Evolutionary conservation across 1,140 invertebrate genomes (phyloP), one percentile per base, ranked within the genome.

Genomic region (Brachionus asplanchnoidis): DNA sequence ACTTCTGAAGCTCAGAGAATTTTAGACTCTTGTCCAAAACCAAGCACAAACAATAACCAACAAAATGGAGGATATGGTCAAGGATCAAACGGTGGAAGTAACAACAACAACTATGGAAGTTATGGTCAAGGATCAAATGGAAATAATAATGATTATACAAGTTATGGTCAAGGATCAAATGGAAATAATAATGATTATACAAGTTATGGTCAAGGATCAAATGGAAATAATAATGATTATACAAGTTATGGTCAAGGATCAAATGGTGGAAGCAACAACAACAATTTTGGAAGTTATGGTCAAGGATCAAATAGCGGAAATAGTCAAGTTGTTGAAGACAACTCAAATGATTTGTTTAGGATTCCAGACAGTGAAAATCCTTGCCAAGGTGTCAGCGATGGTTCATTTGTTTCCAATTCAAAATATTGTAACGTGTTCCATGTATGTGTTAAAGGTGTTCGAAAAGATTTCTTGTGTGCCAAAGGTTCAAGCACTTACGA

Each of bases 391-490:
- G 79, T 44, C 7, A 17, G 17, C 11, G 83, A 84, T 73, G 83
- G 70, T 60, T 36, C 40, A 36, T 84, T 75, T 77, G 32, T 84
- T 36, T 14, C 42, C 14, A 53, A 60, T 65, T 12, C 56, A 68
- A 53, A 60, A 36, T 84, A 75, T 26, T 84, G 83, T 56, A 84
- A 84, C 8, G 83, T 77, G 5, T 84, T 84, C 40, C 70, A 75
- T 65, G 56, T 66, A n/a, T 84, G 83, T 65, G 73, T 84, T 17
- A 66, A 32, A 32, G 83, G 83, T 53, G 20, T 40, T 11, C 40
- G 83, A 53, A 50, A 73, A 60, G 83, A 84, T 65, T 75, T 84
- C 32, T 44, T 42, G 20, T 84, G 83, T 77, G 66, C 83, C 9
- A 50, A 44, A 40, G 83, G 53, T 12, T 66, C 68, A 73, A 84